Percentiles rank a stretch among this genome's conserved stretches.
Conservation (phyloP, 2,113 vertebrate species). For the Peromyscus leucopus region DNA sequence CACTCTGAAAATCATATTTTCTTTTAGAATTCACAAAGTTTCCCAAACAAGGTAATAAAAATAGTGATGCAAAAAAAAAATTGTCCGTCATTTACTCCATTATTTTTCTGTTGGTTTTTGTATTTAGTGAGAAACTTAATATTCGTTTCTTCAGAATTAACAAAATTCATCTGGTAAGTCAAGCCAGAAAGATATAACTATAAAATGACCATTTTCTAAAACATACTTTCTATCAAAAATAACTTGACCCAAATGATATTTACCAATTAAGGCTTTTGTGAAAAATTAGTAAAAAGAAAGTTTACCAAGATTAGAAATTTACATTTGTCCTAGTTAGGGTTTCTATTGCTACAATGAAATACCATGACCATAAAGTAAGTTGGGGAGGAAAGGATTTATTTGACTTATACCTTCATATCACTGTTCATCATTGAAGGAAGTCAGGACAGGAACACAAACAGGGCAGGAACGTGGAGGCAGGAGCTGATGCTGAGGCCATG, state of each 20-base stretch:
- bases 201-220: constrained; percentile 25
- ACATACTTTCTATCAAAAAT: not conserved
- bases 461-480: not conserved
- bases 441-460: not conserved
- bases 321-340: not conserved
- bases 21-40: constrained; percentile 5
- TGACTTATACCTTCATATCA: not conserved
- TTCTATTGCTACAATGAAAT: not conserved
- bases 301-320: not conserved
- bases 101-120: not conserved
- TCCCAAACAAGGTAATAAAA: not conserved
- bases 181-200: not conserved
- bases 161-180: not conserved
- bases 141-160: not conserved
- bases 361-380: not conserved
- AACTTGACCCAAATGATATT: constrained; percentile 9
- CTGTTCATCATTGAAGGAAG: not conserved
- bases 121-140: not conserved
- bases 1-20: not conserved
- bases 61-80: constrained; percentile 24
- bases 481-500: not conserved
- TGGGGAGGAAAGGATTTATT: not conserved
- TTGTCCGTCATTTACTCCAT: not conserved
- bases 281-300: not conserved
- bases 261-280: not conserved